phyloP scores from a whole-genome alignment of 2,888 invertebrate genomes.

The Drosophila putrida region DNA sequence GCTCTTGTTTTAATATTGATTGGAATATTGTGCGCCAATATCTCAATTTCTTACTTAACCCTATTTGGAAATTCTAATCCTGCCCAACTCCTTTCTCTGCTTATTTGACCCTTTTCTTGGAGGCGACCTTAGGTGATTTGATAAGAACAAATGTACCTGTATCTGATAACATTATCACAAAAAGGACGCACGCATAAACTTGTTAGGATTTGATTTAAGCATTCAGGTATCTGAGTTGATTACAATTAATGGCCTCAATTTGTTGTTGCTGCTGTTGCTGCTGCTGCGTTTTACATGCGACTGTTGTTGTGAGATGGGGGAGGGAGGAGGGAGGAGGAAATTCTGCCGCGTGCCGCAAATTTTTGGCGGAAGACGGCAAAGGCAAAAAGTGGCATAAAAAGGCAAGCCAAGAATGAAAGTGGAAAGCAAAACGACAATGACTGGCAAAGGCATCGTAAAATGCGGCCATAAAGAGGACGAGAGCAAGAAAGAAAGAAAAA shows the following conservation, averaged over 20 bases:
- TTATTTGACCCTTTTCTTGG: conserved; percentile 13
- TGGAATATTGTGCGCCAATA: no score
- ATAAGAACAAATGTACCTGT: conserved; percentile 24
- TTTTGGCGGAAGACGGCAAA: conserved; percentile 33
- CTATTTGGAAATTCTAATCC: background rate
- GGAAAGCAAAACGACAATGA: conserved; percentile 58
- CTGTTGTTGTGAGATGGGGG: conserved; percentile 18
- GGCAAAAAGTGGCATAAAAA: conserved; percentile 23
- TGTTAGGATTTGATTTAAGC: conserved; percentile 13
- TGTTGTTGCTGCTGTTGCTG: conserved; percentile 53
- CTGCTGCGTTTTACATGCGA: conserved; percentile 42
- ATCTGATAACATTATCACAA: conserved; percentile 21
- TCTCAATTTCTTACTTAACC: no score
- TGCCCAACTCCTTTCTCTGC: background rate
- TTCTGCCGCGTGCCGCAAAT: conserved; percentile 13
- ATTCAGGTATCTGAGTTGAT: conserved; percentile 64
- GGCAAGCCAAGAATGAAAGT: conserved; percentile 37
- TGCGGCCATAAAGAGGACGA: conserved; percentile 56
- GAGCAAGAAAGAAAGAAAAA: conserved; percentile 14
- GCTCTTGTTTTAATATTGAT: no score
- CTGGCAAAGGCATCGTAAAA: conserved; percentile 63
- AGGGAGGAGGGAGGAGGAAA: background rate
- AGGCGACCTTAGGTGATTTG: conserved; percentile 16
- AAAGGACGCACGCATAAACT: conserved; percentile 32
- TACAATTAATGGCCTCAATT: conserved; percentile 80